Evolutionary conservation across 2,888 invertebrate genomes (phyloP).

Genomic region (Amiota communis): DNA sequence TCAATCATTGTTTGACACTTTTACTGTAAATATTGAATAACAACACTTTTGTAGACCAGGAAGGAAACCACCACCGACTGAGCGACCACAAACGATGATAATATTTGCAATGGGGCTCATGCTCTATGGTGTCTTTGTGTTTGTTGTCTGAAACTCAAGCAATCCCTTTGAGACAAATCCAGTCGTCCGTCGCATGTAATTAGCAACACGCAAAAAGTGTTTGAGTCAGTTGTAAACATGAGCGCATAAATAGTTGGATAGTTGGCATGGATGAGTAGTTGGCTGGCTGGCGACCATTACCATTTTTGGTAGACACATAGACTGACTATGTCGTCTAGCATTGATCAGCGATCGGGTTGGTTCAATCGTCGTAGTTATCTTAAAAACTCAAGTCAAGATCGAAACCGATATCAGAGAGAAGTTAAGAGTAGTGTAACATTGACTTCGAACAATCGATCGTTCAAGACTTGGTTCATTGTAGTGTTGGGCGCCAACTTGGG

Average conservation of each 20-base stretch:
- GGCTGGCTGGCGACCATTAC: constrained; percentile 54
- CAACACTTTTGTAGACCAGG: constrained; percentile 2
- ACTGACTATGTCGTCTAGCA: constrained; percentile 27
- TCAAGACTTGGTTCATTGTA: neutral
- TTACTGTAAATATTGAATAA: constrained; percentile 45
- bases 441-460: constrained; percentile 9
- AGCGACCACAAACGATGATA: constrained; percentile 5
- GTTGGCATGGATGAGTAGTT: constrained; percentile 14
- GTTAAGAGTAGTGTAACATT: constrained; percentile 3
- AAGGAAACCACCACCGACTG: neutral
- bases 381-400: neutral
- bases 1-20: constrained; percentile 55
- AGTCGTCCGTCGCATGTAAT: constrained; percentile 55
- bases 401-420: neutral
- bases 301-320: constrained; percentile 66
- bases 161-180: constrained; percentile 25
- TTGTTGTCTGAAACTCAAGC: constrained; percentile 20
- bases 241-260: constrained; percentile 53
- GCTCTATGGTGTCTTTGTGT: constrained; percentile 4
- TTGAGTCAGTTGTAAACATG: constrained; percentile 42
- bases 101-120: neutral
- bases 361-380: neutral
- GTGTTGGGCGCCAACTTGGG: constrained; percentile 45
- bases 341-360: neutral
- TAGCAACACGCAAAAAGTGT: constrained; percentile 67